Percentiles rank a stretch among this genome's conserved stretches.
Evolutionary conservation across 2,113 vertebrate genomes (phyloP).

Genomic region (Spea bombifrons): DNA sequence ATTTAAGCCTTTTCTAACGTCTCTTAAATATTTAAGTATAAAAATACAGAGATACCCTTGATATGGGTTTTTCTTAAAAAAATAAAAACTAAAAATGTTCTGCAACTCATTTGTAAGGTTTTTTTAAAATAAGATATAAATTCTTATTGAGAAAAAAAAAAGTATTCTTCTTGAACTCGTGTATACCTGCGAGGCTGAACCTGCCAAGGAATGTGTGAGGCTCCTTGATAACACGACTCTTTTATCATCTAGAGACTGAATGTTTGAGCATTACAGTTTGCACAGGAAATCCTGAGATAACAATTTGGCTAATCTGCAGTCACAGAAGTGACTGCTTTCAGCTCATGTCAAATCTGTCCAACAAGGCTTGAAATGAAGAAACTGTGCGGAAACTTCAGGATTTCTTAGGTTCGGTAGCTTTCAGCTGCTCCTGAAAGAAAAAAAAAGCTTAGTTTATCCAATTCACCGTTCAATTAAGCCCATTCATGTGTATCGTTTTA

Average conservation of each 20-base stretch:
- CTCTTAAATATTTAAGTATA: too few species aligned
- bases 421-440: too few species aligned
- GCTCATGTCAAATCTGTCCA: conserved; percentile 26
- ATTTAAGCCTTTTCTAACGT: too few species aligned
- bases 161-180: conserved; percentile 35
- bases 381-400: background rate
- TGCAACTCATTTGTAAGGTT: too few species aligned
- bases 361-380: conserved; percentile 2
- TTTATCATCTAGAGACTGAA: conserved; percentile 12
- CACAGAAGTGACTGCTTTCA: conserved; percentile 25
- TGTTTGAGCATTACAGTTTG: conserved; percentile 28
- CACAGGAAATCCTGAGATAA: conserved; percentile 47
- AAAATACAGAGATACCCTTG: too few species aligned
- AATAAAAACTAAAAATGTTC: too few species aligned
- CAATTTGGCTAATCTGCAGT: conserved; percentile 41
- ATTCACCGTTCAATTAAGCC: too few species aligned
- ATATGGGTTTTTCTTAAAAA: too few species aligned
- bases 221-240: conserved; percentile 30
- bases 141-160: background rate
- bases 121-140: too few species aligned
- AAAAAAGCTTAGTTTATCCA: too few species aligned
- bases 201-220: conserved; percentile 45
- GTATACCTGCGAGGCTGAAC: conserved; percentile 43
- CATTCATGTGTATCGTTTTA: too few species aligned
- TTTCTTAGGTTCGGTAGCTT: too few species aligned